Base-by-base conservation (phyloP, 2,113 vertebrate species). In the Pyrgilauda ruficollis region DNA sequence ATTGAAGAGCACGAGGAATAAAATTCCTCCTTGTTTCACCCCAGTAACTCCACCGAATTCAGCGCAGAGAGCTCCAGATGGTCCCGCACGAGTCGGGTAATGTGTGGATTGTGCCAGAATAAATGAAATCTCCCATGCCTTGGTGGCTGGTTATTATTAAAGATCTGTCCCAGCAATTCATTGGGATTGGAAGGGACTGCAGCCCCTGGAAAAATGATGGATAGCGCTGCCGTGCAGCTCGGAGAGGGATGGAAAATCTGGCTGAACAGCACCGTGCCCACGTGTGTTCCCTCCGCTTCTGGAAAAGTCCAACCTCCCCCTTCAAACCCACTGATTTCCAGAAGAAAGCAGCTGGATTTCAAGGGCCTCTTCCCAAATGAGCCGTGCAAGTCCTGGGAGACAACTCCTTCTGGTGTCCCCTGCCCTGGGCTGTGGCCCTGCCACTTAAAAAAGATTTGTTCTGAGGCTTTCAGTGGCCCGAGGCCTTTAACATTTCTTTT, bases 21-120 rank as follows among this genome's bases (percentile, higher is more conserved):
- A 77, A 97, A 97, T 94, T 82, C 95, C 11, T 95, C 94, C 97
- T 84, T 3, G 83, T 97, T 97, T 97, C 97, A 97, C 87, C 96
- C 97, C 93, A 91, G 93, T 94, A 90, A 87, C 94, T 84, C 66
- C 72, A 88, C 95, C 97, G 91, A 94, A 97, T 96, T 91, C 97
- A 97, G 89, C 95, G 78, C 96, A 95, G 96, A 98, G 92, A 41
- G 90, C 97, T 98, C 97, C 97, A 97, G 97, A 97, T 97, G 97
- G 97, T 96, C 93, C 94, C 64, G 58, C 94, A 84, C 95, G 26
- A 95, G 96, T 75, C 82, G 96, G 96, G 97, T 92, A 96, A 98
- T 93, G 97, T 59, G 96, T 86, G 90, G 93, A 96, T 93, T 58
- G 91, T 83, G 96, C 97, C 94, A 87, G 97, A 97, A 97, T 94